These are phyloP conservation scores for Diadumene lineata DNA, from an alignment of 92 coral and sea anemone genomes.

Conservation along the genomic window DNA sequence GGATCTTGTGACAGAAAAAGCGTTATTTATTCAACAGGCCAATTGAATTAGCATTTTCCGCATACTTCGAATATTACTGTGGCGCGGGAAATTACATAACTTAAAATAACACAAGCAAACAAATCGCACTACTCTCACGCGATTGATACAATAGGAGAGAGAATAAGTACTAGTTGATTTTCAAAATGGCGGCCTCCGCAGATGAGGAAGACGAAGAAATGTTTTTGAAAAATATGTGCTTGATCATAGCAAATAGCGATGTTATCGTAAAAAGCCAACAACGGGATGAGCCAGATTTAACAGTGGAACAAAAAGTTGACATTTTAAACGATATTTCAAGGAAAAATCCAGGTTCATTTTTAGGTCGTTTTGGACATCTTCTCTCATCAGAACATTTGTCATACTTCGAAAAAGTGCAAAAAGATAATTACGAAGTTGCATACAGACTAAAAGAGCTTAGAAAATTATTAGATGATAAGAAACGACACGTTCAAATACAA, in stretches of 20 bases:
- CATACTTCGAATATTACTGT: conserved; percentile 31
- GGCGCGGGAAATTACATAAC: conserved; percentile 4
- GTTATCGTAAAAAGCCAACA: conserved; percentile 79
- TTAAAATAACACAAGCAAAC: neutral
- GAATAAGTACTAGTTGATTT: conserved; percentile 32
- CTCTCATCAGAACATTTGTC: conserved; percentile 63
- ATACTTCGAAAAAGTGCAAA: conserved; percentile 54
- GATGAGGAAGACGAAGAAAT: neutral
- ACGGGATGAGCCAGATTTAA: conserved; percentile 78
- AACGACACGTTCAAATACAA: conserved; percentile 58
- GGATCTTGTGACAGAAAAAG: conserved; percentile 73
- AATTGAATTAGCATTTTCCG: conserved; percentile 28
- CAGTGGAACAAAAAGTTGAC: conserved; percentile 62
- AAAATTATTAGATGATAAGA: conserved; percentile 58
- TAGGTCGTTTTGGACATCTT: conserved; percentile 82
- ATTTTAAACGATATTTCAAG: conserved; percentile 62
- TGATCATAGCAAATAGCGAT: conserved; percentile 62
- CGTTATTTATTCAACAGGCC: conserved; percentile 68
- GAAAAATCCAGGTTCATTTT: conserved; percentile 66
- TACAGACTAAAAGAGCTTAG: conserved; percentile 64
- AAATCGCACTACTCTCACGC: conserved; percentile 1
- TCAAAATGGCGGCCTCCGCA: conserved; percentile 77
- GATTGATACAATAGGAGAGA: neutral
- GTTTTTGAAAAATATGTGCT: conserved; percentile 53
- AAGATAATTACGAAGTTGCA: conserved; percentile 57